phyloP scores from a whole-genome alignment of 2,797 vertebrate species.

The Thaleichthys pacificus region DNA sequence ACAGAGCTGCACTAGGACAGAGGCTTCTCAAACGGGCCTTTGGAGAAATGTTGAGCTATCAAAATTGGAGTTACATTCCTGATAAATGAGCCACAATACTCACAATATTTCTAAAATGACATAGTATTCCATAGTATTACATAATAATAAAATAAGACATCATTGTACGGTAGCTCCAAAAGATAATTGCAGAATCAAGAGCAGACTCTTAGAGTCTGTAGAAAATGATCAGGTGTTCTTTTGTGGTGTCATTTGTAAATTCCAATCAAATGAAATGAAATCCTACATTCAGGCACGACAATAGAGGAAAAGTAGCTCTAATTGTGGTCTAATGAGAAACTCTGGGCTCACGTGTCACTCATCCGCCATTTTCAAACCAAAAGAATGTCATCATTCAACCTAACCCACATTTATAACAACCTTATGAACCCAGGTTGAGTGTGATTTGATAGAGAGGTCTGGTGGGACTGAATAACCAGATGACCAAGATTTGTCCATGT shows the following conservation, averaged over 20 bases:
- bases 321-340: background rate
- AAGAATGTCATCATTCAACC: constrained; percentile 18
- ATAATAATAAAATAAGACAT: background rate
- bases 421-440: constrained; percentile 24
- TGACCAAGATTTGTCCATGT: constrained; percentile 10
- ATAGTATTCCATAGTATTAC: no score
- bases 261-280: no score
- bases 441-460: constrained; percentile 21
- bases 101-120: no score
- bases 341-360: background rate
- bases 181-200: background rate
- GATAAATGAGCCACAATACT: no score
- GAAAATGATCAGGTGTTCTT: background rate
- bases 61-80: background rate
- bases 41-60: background rate
- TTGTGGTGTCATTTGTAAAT: background rate
- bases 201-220: background rate
- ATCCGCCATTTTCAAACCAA: background rate
- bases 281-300: background rate
- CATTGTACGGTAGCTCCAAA: background rate
- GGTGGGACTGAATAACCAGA: constrained; percentile 17
- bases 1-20: background rate
- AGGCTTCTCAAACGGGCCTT: background rate
- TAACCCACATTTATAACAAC: constrained; percentile 16
- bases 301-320: background rate